A percentile compares a stretch with the other conserved stretches of the same genome.
phyloP scores from a whole-genome alignment of 2,797 vertebrate species.

The Lycodopsis pacificus region DNA sequence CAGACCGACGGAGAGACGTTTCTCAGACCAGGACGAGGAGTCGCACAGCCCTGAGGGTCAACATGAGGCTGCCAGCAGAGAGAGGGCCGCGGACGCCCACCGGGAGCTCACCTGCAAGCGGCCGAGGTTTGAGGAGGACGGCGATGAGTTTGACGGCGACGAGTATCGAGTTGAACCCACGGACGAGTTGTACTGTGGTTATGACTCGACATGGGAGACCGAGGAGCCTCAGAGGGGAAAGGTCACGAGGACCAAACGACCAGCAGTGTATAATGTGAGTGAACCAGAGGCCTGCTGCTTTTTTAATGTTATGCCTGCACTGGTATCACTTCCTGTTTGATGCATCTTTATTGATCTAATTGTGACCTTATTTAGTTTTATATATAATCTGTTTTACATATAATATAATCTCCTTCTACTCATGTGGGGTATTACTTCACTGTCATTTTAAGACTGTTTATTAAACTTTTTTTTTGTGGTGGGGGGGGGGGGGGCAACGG shows the following conservation, averaged over 20 bases:
- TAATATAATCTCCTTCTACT: no score
- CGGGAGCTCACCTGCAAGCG: accelerated
- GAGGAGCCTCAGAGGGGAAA: accelerated
- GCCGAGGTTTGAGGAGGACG: not conserved
- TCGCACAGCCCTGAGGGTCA: accelerated
- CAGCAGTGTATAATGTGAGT: conserved; percentile 16
- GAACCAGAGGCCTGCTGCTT: not conserved
- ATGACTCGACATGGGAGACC: conserved; percentile 91
- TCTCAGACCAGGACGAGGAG: not conserved
- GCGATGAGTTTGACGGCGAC: not conserved
- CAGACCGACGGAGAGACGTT: no score
- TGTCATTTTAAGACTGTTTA: not conserved
- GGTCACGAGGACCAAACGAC: accelerated
- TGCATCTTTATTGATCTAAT: not conserved
- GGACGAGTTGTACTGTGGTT: conserved; percentile 71
- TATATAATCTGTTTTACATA: no score
- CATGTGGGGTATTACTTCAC: not conserved
- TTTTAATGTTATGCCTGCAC: not conserved
- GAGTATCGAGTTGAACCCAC: conserved; percentile 26
- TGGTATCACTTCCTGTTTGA: not conserved
- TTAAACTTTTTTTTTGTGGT: not conserved
- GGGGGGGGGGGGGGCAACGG: no score
- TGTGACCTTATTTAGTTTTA: not conserved
- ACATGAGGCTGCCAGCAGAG: accelerated
- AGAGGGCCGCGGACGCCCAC: accelerated